Base-by-base conservation (phyloP, 2,113 vertebrate species). In the Coracopsis vasa region DNA sequence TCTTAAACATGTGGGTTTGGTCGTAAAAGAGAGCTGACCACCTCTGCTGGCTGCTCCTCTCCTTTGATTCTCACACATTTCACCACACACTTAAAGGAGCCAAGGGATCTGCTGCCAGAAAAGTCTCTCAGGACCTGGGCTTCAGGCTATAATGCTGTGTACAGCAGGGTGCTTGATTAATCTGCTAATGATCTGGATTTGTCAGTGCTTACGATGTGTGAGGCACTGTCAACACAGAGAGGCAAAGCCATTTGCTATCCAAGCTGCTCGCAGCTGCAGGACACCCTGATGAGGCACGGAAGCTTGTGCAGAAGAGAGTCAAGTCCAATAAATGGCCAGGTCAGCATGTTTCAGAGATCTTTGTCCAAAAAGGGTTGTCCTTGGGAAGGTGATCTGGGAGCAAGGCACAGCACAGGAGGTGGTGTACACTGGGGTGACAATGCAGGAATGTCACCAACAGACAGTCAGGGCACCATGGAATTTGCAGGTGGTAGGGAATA, bases 361-460 rank as follows among this genome's bases (percentile, higher is more conserved):
- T 71, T 44, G 47, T 51, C 27, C 25, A 24, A 23, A 1, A 12
- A 78, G 35, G 14, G 17, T 16, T 69, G 64, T 70, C 54, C 48
- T 58, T 7, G 2, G 23, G 16, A 70, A 86, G 66, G n/a, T 7
- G 9, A 24, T 39, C 33, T 80, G 47, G 64, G 62, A 80, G 33
- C n/a, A 33, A 37, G 27, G 13, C 5, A 27, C 6, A 60, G 65
- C 11, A 7, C 0, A 1, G 28, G 41, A 58, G 20, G 33, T n/a
- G 54, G 20, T n/a, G 13, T 56, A n/a, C 31, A 56, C 10, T 92
- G 21, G 31, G 27, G 44, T 87, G 60, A 10, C 28, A 29, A 56
- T 19, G 29, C 45, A 45, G 69, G 45, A 16, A 2, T 28, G 24
- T 66, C 18, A 51, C 25, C 75, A 69, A 65, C 28, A 50, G n/a